These are phyloP conservation scores for Callipepla californica DNA, from an alignment of 2,113 vertebrate species.

Conservation along the genomic window DNA sequence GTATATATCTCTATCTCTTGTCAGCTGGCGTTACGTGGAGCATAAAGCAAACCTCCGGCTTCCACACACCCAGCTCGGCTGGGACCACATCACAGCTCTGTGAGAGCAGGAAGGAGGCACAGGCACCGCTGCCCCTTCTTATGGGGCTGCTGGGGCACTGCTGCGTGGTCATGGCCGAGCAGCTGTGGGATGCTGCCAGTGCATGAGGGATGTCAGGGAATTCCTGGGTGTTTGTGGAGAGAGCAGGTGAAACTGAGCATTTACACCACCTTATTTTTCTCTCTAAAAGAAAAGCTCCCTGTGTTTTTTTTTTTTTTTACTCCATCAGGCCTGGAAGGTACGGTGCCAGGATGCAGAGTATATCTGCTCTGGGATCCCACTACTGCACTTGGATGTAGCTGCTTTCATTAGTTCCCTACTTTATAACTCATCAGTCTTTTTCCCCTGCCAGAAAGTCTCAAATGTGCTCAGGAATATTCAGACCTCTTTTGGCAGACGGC, in stretches of 20 bases:
- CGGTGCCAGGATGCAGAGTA: background rate
- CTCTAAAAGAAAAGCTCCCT: no score
- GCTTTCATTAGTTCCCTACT: conserved; percentile 34
- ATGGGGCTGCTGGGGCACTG: background rate
- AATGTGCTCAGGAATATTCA: conserved; percentile 51
- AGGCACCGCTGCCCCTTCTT: background rate
- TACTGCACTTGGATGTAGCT: conserved; percentile 6
- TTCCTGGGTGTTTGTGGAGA: background rate
- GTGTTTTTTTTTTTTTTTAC: background rate
- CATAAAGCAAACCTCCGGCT: conserved; percentile 22
- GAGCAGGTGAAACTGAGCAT: background rate
- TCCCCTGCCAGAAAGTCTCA: conserved; percentile 46
- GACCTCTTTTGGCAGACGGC: conserved; percentile 58
- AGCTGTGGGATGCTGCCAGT: background rate
- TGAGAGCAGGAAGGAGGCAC: background rate
- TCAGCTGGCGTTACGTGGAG: background rate
- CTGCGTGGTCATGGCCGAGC: accelerated
- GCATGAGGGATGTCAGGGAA: background rate
- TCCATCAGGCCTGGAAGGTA: no score
- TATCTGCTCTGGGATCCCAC: background rate
- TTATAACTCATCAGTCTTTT: conserved; percentile 32
- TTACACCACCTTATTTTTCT: background rate
- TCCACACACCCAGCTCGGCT: background rate
- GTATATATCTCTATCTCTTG: background rate
- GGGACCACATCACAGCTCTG: accelerated